Conservation (phyloP, 2,113 vertebrate genomes). For the Halichoeres trimaculatus region DNA sequence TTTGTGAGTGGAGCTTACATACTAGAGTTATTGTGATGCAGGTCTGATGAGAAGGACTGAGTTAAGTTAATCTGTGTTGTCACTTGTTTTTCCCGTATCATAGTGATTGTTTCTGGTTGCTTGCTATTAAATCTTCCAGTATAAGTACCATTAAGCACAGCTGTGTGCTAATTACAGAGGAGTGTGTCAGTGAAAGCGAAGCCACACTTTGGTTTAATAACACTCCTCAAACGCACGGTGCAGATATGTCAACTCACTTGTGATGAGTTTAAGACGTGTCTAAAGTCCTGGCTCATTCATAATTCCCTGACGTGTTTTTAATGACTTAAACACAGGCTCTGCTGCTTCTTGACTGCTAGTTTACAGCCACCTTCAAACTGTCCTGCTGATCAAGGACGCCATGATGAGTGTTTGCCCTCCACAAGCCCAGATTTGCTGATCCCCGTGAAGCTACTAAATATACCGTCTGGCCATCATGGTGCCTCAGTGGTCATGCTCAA, state of each 20-base stretch:
- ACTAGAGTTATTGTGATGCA: neutral
- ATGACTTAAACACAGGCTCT: slow-evolving; percentile 63
- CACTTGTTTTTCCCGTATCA: slow-evolving; percentile 33
- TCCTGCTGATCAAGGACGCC: slow-evolving; percentile 55
- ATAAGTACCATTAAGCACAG: slow-evolving; percentile 60
- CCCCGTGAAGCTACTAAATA: slow-evolving; percentile 65
- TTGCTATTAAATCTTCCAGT: slow-evolving; percentile 55
- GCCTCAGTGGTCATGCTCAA: slow-evolving; percentile 45
- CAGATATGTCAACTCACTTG: slow-evolving; percentile 24
- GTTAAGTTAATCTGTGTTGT: slow-evolving; percentile 12
- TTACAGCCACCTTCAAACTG: slow-evolving; percentile 54
- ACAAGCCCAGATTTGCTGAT: slow-evolving; percentile 49
- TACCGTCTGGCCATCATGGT: slow-evolving; percentile 49
- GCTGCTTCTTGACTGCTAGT: slow-evolving; percentile 37
- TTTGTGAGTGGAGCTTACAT: too few species aligned
- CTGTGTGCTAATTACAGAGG: slow-evolving; percentile 72
- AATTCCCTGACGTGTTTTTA: slow-evolving; percentile 59
- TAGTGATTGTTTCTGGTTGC: slow-evolving; percentile 51
- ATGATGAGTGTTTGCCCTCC: slow-evolving; percentile 63
- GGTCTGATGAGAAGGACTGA: neutral
- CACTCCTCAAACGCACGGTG: slow-evolving; percentile 13
- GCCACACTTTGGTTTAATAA: slow-evolving; percentile 68
- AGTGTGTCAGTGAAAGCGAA: slow-evolving; percentile 71
- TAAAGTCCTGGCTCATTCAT: slow-evolving; percentile 52
- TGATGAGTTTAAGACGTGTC: slow-evolving; percentile 38